Conservation (phyloP, 2,888 invertebrate species). For the Odontocolon sp. region DNA sequence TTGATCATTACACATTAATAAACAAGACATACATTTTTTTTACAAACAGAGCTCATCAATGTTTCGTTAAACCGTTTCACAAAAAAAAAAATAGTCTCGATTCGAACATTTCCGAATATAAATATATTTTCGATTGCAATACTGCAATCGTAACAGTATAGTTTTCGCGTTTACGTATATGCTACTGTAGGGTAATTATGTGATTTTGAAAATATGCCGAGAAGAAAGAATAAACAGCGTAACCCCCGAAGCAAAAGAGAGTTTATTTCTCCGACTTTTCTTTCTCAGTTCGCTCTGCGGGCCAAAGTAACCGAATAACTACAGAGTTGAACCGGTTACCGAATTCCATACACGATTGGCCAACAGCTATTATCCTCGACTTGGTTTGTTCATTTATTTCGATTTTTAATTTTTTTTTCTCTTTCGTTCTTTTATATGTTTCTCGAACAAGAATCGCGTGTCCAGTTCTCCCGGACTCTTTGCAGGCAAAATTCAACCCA, state of each 20-base stretch:
- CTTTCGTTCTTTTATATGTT: slow-evolving; percentile 1
- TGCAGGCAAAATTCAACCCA: background rate
- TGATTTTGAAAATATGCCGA: slow-evolving; percentile 29
- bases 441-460: slow-evolving; percentile 48
- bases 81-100: no score
- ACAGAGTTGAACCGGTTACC: slow-evolving; percentile 21
- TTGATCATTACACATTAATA: slow-evolving; percentile 3
- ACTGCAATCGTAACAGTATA: background rate
- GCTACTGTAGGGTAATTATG: slow-evolving; percentile 30
- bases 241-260: background rate
- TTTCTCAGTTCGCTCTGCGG: background rate
- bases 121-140: no score
- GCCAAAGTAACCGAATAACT: slow-evolving; percentile 20
- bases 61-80: no score
- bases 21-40: no score
- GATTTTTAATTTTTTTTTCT: background rate
- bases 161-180: slow-evolving; percentile 15
- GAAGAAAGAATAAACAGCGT: background rate
- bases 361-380: slow-evolving; percentile 40
- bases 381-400: slow-evolving; percentile 26
- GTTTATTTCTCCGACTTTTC: slow-evolving; percentile 25
- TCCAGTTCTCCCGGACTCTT: slow-evolving; percentile 13
- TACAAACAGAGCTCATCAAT: background rate
- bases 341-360: slow-evolving; percentile 29
- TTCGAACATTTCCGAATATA: no score